These are phyloP conservation scores for Strigamia transsilvanica DNA, from an alignment of 2,888 invertebrate genomes.

Conservation along the genomic window DNA sequence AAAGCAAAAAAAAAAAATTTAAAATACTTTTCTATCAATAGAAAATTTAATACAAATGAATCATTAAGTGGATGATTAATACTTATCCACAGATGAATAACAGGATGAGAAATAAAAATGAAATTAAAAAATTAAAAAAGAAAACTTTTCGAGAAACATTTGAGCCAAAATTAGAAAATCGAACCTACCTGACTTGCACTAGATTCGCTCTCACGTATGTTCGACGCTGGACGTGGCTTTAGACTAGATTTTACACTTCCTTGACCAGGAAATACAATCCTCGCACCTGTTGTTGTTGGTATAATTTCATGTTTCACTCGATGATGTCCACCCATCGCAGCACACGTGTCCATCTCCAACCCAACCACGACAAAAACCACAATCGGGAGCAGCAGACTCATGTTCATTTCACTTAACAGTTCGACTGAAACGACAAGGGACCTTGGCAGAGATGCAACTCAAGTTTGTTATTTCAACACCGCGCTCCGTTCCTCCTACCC, in stretches of 20 bases:
- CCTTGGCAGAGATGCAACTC: conserved; percentile 16
- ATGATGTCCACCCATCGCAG: not conserved
- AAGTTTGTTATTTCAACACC: not conserved
- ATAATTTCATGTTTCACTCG: not conserved
- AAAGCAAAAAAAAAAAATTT: not conserved
- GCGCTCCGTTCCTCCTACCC: not conserved
- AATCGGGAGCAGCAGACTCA: not conserved
- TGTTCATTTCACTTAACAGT: not conserved
- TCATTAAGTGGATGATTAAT: not conserved
- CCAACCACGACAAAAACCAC: not conserved
- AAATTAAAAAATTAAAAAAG: not conserved
- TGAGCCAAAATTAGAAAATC: not conserved
- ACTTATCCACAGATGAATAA: not conserved
- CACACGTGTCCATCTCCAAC: not conserved
- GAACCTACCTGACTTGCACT: not conserved
- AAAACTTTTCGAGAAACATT: not conserved
- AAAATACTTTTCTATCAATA: not conserved
- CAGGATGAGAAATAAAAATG: not conserved
- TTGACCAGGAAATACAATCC: conserved; percentile 34
- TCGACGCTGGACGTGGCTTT: not conserved
- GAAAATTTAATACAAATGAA: not conserved
- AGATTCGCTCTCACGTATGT: not conserved
- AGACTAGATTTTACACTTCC: not conserved
- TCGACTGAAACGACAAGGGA: not conserved
- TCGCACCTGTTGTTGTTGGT: not conserved